Conservation (phyloP, 2,888 invertebrate genomes). For the Sycophila texana region DNA sequence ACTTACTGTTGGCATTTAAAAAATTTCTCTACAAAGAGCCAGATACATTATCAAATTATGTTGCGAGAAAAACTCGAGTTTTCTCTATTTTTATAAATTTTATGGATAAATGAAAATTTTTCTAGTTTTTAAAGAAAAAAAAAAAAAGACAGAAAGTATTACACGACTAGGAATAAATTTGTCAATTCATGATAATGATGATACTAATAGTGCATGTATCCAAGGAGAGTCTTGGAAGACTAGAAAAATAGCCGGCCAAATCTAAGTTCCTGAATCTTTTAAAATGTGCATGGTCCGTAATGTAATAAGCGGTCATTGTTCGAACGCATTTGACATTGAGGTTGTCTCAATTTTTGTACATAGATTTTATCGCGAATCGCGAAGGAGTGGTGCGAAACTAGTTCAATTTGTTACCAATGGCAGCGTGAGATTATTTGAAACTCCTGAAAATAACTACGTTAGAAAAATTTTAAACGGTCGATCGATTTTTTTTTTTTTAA, state of each 20-base stretch:
- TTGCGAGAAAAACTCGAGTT: constrained; percentile 54
- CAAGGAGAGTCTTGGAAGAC: constrained; percentile 52
- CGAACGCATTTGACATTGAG: constrained; percentile 61
- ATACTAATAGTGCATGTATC: constrained; percentile 43
- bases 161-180: constrained; percentile 54
- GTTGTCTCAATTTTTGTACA: constrained; percentile 64
- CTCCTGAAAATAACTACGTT: constrained; percentile 53
- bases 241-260: constrained; percentile 60
- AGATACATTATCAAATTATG: constrained; percentile 54
- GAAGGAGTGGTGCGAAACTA: constrained; percentile 68
- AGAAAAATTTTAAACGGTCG: constrained; percentile 37
- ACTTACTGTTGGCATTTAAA: constrained; percentile 56
- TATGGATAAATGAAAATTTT: constrained; percentile 47
- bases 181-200: constrained; percentile 54
- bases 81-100: constrained; percentile 52
- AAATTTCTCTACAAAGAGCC: constrained; percentile 41
- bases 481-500: constrained; percentile 34
- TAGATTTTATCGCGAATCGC: constrained; percentile 62
- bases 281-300: constrained; percentile 46
- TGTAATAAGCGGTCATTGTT: constrained; percentile 50
- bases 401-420: constrained; percentile 71
- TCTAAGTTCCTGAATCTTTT: constrained; percentile 62
- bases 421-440: constrained; percentile 64
- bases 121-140: constrained; percentile 43
- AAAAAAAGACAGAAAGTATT: constrained; percentile 49